These are phyloP conservation scores for Oasisia sp. DNA, from an alignment of 2,888 invertebrate genomes.

Conservation along the genomic window DNA sequence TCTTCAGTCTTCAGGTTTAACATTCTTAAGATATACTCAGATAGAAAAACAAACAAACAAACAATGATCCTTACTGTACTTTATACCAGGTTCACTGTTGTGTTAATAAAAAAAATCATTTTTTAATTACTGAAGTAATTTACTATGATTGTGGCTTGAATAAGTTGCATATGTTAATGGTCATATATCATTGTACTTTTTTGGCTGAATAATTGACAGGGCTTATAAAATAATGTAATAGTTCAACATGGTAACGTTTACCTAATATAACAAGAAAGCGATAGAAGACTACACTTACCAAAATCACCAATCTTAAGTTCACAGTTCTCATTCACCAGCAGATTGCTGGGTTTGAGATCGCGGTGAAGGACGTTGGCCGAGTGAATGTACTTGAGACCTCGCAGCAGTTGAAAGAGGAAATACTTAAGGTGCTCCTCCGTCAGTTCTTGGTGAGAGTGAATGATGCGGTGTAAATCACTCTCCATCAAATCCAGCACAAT, in stretches of 20 bases:
- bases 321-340: conserved; percentile 69
- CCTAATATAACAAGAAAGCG: background rate
- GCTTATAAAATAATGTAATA: background rate
- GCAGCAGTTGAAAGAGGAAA: conserved; percentile 68
- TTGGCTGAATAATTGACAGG: background rate
- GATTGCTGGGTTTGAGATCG: conserved; percentile 68
- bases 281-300: conserved; percentile 53
- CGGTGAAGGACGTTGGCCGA: conserved; percentile 69
- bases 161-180: background rate
- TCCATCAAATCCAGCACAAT: conserved; percentile 70
- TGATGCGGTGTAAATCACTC: conserved; percentile 68
- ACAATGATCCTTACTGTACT: no score
- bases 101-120: no score
- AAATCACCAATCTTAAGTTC: conserved; percentile 69
- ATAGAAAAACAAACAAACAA: background rate
- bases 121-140: no score
- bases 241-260: background rate
- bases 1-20: background rate
- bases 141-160: background rate
- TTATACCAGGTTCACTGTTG: no score
- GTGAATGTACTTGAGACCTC: conserved; percentile 69
- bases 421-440: conserved; percentile 67
- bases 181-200: background rate
- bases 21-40: background rate
- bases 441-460: conserved; percentile 65